phyloP scores from a whole-genome alignment of 2,888 invertebrate species.

The Cancer borealis region DNA sequence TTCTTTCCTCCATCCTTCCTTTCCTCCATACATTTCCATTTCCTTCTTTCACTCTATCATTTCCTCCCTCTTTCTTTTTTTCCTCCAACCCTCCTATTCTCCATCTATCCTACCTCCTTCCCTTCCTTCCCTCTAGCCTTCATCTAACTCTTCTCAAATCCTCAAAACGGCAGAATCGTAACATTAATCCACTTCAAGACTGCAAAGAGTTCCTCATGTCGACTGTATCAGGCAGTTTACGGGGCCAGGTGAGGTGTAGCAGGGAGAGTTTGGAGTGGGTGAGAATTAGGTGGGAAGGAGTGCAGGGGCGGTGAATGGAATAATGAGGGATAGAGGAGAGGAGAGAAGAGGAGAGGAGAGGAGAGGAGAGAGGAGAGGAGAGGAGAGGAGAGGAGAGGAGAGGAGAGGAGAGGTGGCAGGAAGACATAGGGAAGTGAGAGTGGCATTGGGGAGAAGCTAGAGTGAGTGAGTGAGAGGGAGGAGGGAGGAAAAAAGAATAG shows the following conservation, averaged over 20 bases:
- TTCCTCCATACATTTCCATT: too few species aligned
- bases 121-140: background rate
- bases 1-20: too few species aligned
- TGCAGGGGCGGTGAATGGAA: background rate
- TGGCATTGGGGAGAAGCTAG: background rate
- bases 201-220: background rate
- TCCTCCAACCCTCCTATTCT: too few species aligned
- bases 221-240: slow-evolving; percentile 17
- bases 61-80: too few species aligned
- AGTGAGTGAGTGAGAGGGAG: background rate
- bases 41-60: too few species aligned
- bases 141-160: too few species aligned
- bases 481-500: background rate
- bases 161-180: background rate
- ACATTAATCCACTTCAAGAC: slow-evolving; percentile 21
- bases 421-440: too few species aligned
- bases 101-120: background rate
- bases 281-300: background rate
- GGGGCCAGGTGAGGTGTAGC: background rate
- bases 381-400: background rate
- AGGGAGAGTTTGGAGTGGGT: background rate
- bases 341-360: background rate
- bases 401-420: background rate
- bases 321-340: background rate
- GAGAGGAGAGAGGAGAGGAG: background rate